Evolutionary conservation across 2,113 vertebrate species (phyloP), one percentile per base, ranked within the genome.

Genomic region (Oostethus manadensis): DNA sequence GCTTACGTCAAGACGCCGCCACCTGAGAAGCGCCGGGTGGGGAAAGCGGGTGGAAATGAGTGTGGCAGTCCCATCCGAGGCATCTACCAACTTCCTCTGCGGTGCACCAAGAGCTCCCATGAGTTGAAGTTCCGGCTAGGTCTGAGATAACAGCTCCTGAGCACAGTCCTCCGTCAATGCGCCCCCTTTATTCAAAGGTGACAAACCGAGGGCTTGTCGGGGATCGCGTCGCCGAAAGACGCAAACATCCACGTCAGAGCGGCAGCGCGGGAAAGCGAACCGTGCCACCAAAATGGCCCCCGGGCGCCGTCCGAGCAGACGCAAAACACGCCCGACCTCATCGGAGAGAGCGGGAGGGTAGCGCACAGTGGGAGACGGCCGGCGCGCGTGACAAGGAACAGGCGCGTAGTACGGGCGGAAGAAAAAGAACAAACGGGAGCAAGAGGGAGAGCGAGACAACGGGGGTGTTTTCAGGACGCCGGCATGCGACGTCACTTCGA

Each of bases 301-400:
- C 80, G 79, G 82, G 82, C 81, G 83, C 82, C 70, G 68, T 76
- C 69, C 76, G 72, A 71, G 64, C 68, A 35, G 76, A 72, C 45
- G 62, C 56, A 58, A 57, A 60, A 59, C 59, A 77, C 66, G 55
- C 59, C 75, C 74, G 59, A 73, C 46, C 76, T 71, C 64, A 62
- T 56, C 50, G 70, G 51, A 55, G 35, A 42, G 45, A 40, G 22
- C n/a, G 23, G 62, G 61, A 59, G 56, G 53, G 68, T 15, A 50
- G 53, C 17, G 29, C 54, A 66, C 46, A 77, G 71, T 29, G 18
- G 63, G 73, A 72, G 60, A 60, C 17, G 35, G 15, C 43, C 42
- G 17, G 51, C 62, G 51, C 62, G 67, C 15, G 45, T 62, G 70
- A 70, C 60, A 73, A 70, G 63, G 51, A 73, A 72, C 45, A 64